A percentile compares a stretch with the other conserved stretches of the same genome.
Conservation (phyloP, 1,140 invertebrate genomes). For the Drepana arcuata region DNA sequence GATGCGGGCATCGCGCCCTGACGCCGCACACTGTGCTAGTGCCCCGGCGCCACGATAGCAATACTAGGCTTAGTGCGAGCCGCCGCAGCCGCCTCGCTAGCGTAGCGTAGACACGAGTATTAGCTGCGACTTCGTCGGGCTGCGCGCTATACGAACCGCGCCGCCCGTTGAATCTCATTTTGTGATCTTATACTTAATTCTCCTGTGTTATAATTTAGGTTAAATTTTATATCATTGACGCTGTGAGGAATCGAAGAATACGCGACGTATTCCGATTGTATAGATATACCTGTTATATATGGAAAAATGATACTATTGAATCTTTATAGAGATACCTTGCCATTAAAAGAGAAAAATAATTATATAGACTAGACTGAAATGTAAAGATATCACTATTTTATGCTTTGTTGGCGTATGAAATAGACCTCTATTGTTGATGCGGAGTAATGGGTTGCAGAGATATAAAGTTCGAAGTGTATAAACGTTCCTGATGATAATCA, state of each 20-base stretch:
- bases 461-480: slow-evolving; percentile 34
- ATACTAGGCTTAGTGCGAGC: slow-evolving; percentile 67
- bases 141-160: slow-evolving; percentile 34
- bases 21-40: slow-evolving; percentile 78
- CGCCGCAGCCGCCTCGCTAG: slow-evolving; percentile 51
- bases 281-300: slow-evolving; percentile 70
- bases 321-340: slow-evolving; percentile 71
- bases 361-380: slow-evolving; percentile 71
- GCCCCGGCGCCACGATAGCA: slow-evolving; percentile 59
- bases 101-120: slow-evolving; percentile 63
- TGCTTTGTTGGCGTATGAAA: slow-evolving; percentile 67
- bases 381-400: slow-evolving; percentile 72
- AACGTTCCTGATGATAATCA: slow-evolving; percentile 48
- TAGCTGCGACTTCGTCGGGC: slow-evolving; percentile 64
- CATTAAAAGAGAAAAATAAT: slow-evolving; percentile 64
- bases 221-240: slow-evolving; percentile 72
- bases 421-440: slow-evolving; percentile 58
- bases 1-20: slow-evolving; percentile 83
- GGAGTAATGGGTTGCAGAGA: slow-evolving; percentile 32
- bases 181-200: slow-evolving; percentile 73
- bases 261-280: slow-evolving; percentile 59
- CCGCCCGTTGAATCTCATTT: slow-evolving; percentile 70
- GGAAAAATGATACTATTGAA: slow-evolving; percentile 65
- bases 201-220: slow-evolving; percentile 72
- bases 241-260: slow-evolving; percentile 60